These are phyloP conservation scores for Emydura subglobosa DNA, from an alignment of 2,113 vertebrate species.

Conservation along the genomic window DNA sequence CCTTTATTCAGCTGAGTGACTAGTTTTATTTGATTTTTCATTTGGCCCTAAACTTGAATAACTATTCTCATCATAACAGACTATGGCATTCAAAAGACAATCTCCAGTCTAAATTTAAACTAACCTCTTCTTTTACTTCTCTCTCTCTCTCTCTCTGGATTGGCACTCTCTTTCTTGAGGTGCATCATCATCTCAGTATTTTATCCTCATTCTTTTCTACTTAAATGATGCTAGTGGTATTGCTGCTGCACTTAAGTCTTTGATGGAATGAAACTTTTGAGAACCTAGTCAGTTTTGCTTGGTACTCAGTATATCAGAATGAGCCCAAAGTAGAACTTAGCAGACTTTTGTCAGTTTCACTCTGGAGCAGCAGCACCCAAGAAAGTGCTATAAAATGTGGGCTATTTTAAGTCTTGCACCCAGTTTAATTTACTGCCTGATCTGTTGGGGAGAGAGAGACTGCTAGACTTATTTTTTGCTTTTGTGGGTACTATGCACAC, in stretches of 20 bases:
- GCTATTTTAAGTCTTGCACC: fast-evolving
- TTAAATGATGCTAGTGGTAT: neutral
- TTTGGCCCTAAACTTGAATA: neutral
- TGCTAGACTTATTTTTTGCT: neutral
- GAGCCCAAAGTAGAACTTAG: neutral
- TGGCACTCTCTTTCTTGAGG: neutral
- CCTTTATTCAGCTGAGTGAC: neutral
- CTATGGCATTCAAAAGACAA: neutral
- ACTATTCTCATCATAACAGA: fast-evolving
- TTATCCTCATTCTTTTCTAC: neutral
- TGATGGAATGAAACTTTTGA: neutral
- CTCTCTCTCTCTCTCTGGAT: neutral
- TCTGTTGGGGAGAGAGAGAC: neutral
- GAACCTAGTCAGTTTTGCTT: neutral
- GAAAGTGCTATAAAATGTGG: neutral
- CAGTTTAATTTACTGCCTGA: neutral
- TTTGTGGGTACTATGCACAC: neutral
- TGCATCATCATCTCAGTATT: neutral
- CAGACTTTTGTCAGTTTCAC: fast-evolving
- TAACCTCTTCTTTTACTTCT: neutral
- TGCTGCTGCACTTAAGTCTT: neutral
- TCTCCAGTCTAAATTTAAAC: neutral
- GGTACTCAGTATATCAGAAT: neutral
- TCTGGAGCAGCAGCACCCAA: fast-evolving
- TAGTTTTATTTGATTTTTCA: neutral